phyloP scores from a whole-genome alignment of 2,888 invertebrate species.

The Acanthosepion esculentum region DNA sequence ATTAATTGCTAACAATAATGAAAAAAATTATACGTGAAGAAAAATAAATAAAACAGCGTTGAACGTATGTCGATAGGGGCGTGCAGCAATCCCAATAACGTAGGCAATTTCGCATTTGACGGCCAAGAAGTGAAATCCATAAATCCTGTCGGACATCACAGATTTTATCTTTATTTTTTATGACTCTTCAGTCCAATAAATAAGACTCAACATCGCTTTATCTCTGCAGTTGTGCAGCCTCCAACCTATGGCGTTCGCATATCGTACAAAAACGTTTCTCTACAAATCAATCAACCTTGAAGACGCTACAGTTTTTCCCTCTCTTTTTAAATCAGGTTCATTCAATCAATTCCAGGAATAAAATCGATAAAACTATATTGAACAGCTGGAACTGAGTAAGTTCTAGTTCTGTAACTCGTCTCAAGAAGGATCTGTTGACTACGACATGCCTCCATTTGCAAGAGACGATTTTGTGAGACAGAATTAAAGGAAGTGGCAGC shows the following conservation, averaged over 20 bases:
- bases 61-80: too few species aligned
- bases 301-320: background rate
- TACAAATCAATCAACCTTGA: conserved; percentile 7
- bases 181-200: background rate
- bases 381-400: background rate
- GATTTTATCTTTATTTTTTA: background rate
- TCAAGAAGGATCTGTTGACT: too few species aligned
- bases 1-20: too few species aligned
- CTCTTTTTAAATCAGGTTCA: background rate
- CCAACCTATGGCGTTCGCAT: background rate
- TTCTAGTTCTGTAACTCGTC: background rate
- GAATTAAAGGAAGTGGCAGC: too few species aligned
- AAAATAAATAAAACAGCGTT: too few species aligned
- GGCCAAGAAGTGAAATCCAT: background rate
- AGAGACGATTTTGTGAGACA: too few species aligned
- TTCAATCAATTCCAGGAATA: background rate
- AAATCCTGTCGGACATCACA: background rate
- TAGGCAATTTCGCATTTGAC: background rate
- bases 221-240: background rate
- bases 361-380: background rate
- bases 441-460: too few species aligned
- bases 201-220: background rate
- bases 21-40: too few species aligned
- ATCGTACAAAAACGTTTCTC: background rate
- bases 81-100: too few species aligned